A percentile compares a stretch with the other conserved stretches of the same genome.
Evolutionary conservation across 1,140 invertebrate species (phyloP).

Genomic region (Telenomus remus): DNA sequence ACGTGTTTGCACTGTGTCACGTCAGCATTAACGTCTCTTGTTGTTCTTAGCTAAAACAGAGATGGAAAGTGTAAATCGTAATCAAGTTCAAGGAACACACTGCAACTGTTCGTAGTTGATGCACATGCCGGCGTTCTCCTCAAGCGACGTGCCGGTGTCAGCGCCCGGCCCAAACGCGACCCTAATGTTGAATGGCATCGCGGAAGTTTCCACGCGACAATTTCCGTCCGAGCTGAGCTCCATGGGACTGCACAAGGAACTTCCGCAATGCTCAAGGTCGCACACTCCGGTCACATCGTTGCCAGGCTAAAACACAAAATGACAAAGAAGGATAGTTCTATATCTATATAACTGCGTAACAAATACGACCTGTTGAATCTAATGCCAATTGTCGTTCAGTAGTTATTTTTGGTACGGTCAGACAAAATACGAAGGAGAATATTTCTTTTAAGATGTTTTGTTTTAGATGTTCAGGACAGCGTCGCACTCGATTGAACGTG

Average conservation of each 20-base stretch:
- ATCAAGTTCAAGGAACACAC: constrained; percentile 74
- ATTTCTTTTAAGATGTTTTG: neutral
- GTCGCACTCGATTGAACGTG: neutral
- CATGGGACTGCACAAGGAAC: constrained; percentile 79
- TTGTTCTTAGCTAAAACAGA: constrained; percentile 6
- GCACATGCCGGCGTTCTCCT: constrained; percentile 88
- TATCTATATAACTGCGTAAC: constrained; percentile 20
- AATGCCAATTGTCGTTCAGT: constrained; percentile 34
- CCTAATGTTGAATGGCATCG: constrained; percentile 85
- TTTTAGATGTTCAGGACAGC: neutral
- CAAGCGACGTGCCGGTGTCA: constrained; percentile 79
- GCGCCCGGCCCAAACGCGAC: constrained; percentile 83
- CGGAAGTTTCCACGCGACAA: constrained; percentile 85
- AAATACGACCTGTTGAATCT: constrained; percentile 51
- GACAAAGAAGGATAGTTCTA: no score
- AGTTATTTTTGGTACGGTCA: constrained; percentile 12
- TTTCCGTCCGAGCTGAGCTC: constrained; percentile 73
- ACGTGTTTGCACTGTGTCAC: constrained; percentile 34
- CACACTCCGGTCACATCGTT: constrained; percentile 78
- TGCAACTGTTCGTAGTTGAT: constrained; percentile 82
- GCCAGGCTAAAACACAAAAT: constrained; percentile 72
- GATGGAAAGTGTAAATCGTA: neutral
- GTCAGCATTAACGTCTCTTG: constrained; percentile 32
- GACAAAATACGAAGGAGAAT: neutral
- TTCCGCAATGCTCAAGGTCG: constrained; percentile 85